Conservation (phyloP, 2,797 vertebrate genomes). For the Liparis tanakae region DNA sequence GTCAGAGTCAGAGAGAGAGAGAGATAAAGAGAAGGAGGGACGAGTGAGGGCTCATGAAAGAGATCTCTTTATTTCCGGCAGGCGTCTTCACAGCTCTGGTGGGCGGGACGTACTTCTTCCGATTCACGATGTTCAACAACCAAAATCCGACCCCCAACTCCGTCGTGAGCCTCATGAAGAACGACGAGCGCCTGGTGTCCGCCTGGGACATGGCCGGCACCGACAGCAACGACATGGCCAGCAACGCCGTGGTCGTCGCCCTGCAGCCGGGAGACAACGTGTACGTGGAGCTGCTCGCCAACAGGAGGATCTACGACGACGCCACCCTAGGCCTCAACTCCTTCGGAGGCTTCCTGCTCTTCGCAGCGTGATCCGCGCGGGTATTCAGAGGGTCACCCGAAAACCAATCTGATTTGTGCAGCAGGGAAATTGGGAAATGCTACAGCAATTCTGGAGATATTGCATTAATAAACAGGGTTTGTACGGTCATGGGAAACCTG, state of each 20-base stretch:
- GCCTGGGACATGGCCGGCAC: conserved; percentile 51
- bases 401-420: no score
- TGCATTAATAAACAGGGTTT: background rate
- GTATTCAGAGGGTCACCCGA: no score
- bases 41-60: background rate
- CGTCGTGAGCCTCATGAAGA: conserved; percentile 66
- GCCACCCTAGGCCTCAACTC: conserved; percentile 56
- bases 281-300: conserved; percentile 46
- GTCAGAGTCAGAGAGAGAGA: background rate
- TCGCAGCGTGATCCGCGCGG: conserved; percentile 17
- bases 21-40: background rate
- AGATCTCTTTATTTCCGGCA: conserved; percentile 24
- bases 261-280: conserved; percentile 67
- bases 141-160: conserved; percentile 37
- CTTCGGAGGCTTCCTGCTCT: conserved; percentile 72
- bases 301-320: conserved; percentile 56
- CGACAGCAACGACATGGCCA: conserved; percentile 58
- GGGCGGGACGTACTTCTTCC: conserved; percentile 66
- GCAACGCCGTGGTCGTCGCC: conserved; percentile 65
- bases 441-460: background rate
- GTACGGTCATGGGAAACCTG: no score
- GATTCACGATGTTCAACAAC: conserved; percentile 69
- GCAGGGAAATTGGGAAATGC: background rate
- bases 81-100: conserved; percentile 63
- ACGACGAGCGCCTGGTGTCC: conserved; percentile 37